Percentiles rank a stretch among this genome's conserved stretches.
These are phyloP conservation scores for Apodemus sylvaticus DNA, from an alignment of 2,113 vertebrate species.

Conservation along the genomic window DNA sequence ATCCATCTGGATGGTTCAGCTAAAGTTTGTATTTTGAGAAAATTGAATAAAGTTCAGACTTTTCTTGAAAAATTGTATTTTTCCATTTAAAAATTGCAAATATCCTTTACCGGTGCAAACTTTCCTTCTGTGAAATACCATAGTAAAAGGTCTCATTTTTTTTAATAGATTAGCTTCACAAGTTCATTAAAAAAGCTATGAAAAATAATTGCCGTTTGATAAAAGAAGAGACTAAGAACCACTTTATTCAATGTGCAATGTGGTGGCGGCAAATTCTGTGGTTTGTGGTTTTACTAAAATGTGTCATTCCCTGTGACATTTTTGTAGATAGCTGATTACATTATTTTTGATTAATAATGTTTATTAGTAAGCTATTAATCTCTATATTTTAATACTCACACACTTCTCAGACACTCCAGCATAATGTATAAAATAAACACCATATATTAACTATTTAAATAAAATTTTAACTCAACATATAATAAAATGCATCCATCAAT, in stretches of 20 bases:
- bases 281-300: conserved; percentile 56
- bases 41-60: background rate
- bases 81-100: background rate
- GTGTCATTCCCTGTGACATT: background rate
- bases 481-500: conserved; percentile 52
- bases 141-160: conserved; percentile 19
- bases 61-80: background rate
- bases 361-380: conserved; percentile 51
- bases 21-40: background rate
- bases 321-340: background rate
- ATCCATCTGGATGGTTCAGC: background rate
- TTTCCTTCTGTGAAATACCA: conserved; percentile 29
- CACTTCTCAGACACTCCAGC: conserved; percentile 47
- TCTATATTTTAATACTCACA: background rate
- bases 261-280: conserved; percentile 47
- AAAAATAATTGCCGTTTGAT: conserved; percentile 46
- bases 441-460: conserved; percentile 55
- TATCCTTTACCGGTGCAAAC: background rate
- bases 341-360: conserved; percentile 54
- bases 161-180: background rate
- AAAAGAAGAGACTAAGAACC: conserved; percentile 30
- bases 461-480: conserved; percentile 67
- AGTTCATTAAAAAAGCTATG: conserved; percentile 41
- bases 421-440: conserved; percentile 21
- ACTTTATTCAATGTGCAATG: conserved; percentile 43